phyloP scores from a whole-genome alignment of 2,113 vertebrate species.

The Fulica atra region DNA sequence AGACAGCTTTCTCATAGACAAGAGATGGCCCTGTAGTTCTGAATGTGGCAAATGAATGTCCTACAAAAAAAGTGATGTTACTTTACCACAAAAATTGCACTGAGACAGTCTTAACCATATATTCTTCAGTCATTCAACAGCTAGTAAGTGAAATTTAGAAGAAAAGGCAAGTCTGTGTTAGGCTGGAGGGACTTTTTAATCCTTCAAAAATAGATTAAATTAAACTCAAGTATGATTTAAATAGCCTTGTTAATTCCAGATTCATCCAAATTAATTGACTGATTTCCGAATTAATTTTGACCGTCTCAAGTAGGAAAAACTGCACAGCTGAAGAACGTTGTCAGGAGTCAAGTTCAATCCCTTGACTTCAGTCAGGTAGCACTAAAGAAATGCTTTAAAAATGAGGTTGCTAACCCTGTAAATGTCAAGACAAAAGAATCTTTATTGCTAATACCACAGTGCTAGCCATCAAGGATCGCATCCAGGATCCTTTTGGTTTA shows the following conservation, averaged over 20 bases:
- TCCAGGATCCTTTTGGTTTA: neutral
- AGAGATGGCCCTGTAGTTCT: neutral
- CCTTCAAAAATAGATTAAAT: neutral
- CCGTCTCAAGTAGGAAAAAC: neutral
- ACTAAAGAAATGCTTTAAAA: neutral
- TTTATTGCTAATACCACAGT: neutral
- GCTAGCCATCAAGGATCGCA: neutral
- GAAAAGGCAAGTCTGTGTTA: neutral
- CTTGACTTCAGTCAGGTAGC: neutral
- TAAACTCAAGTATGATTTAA: neutral
- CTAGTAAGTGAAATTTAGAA: neutral
- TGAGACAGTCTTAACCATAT: neutral
- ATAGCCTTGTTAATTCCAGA: neutral
- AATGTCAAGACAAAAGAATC: neutral
- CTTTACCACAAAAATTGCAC: neutral
- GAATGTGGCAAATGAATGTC: neutral
- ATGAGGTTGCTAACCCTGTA: neutral
- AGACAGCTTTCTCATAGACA: neutral
- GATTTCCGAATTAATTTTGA: neutral
- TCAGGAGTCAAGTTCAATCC: neutral
- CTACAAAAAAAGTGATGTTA: neutral
- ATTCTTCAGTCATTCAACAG: neutral
- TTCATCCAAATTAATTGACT: neutral
- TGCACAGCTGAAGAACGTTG: neutral
- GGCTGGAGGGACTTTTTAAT: neutral